phyloP scores from a whole-genome alignment of 2,888 invertebrate species.

The Aplocera efformata region DNA sequence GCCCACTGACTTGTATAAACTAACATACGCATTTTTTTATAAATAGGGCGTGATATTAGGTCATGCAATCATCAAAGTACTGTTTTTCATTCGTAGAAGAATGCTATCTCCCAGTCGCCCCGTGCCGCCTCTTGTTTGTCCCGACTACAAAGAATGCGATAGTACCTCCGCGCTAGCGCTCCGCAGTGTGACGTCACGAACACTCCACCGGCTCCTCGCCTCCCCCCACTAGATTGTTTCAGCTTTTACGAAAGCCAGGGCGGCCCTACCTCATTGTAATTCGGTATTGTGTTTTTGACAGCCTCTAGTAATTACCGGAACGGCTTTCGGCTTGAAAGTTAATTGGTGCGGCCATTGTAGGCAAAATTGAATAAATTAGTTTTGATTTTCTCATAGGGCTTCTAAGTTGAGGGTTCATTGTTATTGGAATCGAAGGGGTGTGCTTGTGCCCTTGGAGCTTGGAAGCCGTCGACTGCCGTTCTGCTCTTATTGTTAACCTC shows the following conservation, averaged over 20 bases:
- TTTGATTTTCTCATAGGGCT: slow-evolving; percentile 14
- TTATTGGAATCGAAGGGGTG: slow-evolving; percentile 3
- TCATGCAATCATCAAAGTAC: no score
- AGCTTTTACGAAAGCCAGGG: slow-evolving; percentile 15
- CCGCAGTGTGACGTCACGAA: no score
- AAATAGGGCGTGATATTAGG: no score
- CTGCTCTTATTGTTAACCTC: no score
- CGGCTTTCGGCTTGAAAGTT: slow-evolving; percentile 23
- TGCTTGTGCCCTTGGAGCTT: slow-evolving; percentile 1
- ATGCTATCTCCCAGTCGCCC: no score
- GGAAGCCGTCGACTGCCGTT: no score
- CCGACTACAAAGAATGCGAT: no score
- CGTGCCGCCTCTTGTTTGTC: no score
- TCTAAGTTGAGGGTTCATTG: neutral
- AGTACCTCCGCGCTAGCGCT: no score
- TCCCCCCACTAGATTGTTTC: slow-evolving; percentile 16
- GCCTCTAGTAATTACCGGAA: slow-evolving; percentile 28
- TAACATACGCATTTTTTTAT: no score
- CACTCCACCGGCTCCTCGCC: neutral
- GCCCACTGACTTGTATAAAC: no score
- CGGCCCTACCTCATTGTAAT: slow-evolving; percentile 26
- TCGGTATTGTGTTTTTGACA: slow-evolving; percentile 32
- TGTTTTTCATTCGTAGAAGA: no score
- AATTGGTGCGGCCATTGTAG: slow-evolving; percentile 25
- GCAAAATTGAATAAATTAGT: slow-evolving; percentile 20